Evolutionary conservation across 2,888 invertebrate genomes (phyloP).

Genomic region (Drymonia ruficornis): DNA sequence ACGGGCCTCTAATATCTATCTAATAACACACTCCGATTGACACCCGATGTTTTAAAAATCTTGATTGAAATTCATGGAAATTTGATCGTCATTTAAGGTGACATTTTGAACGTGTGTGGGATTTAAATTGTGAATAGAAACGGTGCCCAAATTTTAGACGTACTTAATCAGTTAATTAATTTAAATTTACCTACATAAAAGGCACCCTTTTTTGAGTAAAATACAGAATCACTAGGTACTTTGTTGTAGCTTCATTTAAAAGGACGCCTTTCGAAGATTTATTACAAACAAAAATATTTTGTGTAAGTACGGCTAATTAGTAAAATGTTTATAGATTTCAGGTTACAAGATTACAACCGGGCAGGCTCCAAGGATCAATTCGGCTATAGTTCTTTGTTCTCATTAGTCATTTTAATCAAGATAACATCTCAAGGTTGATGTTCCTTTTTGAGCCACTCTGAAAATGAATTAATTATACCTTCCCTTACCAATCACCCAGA

Average conservation of each 20-base stretch:
- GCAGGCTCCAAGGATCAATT: constrained; percentile 56
- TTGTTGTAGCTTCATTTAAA: too few species aligned
- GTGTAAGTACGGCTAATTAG: constrained; percentile 54
- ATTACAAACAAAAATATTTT: constrained; percentile 22
- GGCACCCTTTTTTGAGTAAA: too few species aligned
- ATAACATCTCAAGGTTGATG: constrained; percentile 44
- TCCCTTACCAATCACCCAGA: constrained; percentile 28
- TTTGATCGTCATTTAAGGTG: not conserved
- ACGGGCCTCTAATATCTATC: constrained; percentile 30
- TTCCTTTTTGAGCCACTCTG: constrained; percentile 38
- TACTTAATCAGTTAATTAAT: too few species aligned
- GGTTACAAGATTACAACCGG: constrained; percentile 78
- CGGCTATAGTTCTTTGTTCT: constrained; percentile 56
- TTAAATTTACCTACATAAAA: too few species aligned
- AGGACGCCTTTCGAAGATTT: too few species aligned
- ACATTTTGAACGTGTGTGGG: too few species aligned
- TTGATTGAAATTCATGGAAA: constrained; percentile 19
- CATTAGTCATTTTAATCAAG: constrained; percentile 57
- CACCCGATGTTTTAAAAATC: constrained; percentile 29
- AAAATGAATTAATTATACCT: constrained; percentile 42
- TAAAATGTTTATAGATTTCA: constrained; percentile 75
- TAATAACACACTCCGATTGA: constrained; percentile 29
- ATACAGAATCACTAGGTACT: too few species aligned
- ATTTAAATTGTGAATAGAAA: too few species aligned
- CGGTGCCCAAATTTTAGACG: too few species aligned